Conservation (phyloP, 1,140 invertebrate species). For the Drosophila eugracilis region DNA sequence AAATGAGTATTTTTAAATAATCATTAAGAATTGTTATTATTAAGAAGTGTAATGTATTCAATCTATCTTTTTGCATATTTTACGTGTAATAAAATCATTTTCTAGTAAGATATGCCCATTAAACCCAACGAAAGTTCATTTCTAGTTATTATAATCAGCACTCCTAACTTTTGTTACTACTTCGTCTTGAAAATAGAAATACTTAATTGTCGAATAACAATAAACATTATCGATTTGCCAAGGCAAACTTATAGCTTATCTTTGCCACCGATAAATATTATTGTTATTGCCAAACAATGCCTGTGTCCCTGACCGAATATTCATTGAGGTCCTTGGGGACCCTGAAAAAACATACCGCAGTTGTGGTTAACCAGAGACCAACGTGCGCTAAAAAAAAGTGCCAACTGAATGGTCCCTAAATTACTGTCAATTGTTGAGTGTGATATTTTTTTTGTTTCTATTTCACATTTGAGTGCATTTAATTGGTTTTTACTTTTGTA, state of each 20-base stretch:
- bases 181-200: neutral
- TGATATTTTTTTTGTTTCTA: slow-evolving; percentile 37
- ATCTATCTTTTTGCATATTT: no score
- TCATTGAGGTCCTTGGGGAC: slow-evolving; percentile 3
- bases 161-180: neutral
- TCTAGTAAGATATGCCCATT: no score
- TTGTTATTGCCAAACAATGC: slow-evolving; percentile 36
- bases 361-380: slow-evolving; percentile 47
- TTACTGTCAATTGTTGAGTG: slow-evolving; percentile 50
- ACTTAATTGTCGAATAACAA: neutral
- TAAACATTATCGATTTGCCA: slow-evolving; percentile 25
- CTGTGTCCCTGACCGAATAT: slow-evolving; percentile 21
- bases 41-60: no score
- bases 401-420: slow-evolving; percentile 51
- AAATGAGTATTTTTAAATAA: no score
- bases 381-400: slow-evolving; percentile 36
- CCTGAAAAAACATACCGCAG: slow-evolving; percentile 14
- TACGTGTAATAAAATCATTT: no score
- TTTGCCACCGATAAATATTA: slow-evolving; percentile 32
- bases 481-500: slow-evolving; percentile 58
- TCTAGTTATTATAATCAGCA: slow-evolving; percentile 5
- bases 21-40: no score
- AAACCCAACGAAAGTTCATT: no score
- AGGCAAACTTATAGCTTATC: slow-evolving; percentile 22
- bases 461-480: slow-evolving; percentile 67